Evolutionary conservation across 2,113 vertebrate genomes (phyloP).

Genomic region (Nycticebus coucang): DNA sequence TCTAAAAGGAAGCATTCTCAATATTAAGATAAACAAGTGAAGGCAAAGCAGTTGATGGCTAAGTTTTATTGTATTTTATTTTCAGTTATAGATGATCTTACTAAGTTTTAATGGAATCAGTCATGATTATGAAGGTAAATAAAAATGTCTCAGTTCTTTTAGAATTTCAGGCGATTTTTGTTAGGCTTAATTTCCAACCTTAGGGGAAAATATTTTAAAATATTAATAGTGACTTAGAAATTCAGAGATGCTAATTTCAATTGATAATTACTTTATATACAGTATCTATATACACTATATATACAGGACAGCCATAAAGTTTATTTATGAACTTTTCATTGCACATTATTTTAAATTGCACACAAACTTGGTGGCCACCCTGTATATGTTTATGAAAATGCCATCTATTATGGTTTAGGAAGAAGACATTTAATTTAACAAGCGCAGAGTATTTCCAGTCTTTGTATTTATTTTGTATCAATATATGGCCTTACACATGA

Average conservation of each 20-base stretch:
- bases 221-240: not conserved
- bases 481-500: not conserved
- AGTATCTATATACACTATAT: no score
- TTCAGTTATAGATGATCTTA: not conserved
- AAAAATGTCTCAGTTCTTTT: not conserved
- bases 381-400: not conserved
- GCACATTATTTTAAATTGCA: no score
- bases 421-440: not conserved
- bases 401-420: not conserved
- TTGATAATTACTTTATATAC: not conserved
- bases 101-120: not conserved
- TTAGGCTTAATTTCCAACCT: not conserved
- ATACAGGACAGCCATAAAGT: no score
- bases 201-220: not conserved
- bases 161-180: not conserved
- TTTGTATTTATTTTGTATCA: not conserved
- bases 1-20: not conserved
- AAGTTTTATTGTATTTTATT: not conserved
- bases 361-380: no score
- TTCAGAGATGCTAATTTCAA: not conserved
- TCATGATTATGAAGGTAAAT: not conserved
- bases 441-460: not conserved
- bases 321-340: no score
- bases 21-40: not conserved
- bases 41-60: not conserved